Conservation (phyloP, 2,888 invertebrate species). For the Diaphora mendica region DNA sequence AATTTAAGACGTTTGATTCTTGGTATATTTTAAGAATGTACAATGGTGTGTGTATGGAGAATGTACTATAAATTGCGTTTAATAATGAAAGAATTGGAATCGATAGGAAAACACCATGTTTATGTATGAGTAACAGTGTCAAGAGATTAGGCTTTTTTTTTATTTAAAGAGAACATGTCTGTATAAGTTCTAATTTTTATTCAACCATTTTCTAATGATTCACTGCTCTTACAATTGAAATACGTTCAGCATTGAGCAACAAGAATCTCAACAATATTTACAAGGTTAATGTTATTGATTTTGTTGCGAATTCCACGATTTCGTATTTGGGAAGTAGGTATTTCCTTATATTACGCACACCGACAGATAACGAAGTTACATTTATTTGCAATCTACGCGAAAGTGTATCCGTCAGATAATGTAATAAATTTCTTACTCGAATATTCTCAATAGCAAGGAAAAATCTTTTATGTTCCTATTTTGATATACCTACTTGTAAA, state of each 20-base stretch:
- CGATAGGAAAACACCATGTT: not conserved
- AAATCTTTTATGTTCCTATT: constrained; percentile 31
- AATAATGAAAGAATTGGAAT: too few species aligned
- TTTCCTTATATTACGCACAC: not conserved
- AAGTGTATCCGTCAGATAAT: constrained; percentile 19
- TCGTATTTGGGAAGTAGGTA: not conserved
- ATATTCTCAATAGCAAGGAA: constrained; percentile 31
- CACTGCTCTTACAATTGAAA: not conserved
- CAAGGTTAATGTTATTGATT: not conserved
- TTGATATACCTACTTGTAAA: constrained; percentile 37
- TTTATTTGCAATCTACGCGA: constrained; percentile 13
- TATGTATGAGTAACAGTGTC: not conserved
- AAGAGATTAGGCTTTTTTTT: too few species aligned
- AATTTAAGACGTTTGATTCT: not conserved
- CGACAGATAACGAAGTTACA: constrained; percentile 3
- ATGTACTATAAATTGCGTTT: too few species aligned
- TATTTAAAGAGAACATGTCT: too few species aligned
- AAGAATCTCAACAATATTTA: not conserved
- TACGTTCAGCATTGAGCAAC: not conserved
- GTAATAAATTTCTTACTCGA: constrained; percentile 14
- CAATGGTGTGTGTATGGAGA: too few species aligned
- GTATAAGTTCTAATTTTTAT: too few species aligned
- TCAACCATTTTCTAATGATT: too few species aligned
- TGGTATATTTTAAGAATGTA: not conserved
- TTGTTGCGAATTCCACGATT: not conserved